phyloP scores from a whole-genome alignment of 2,113 vertebrate species.

The Thalassarche chlororhynchos region DNA sequence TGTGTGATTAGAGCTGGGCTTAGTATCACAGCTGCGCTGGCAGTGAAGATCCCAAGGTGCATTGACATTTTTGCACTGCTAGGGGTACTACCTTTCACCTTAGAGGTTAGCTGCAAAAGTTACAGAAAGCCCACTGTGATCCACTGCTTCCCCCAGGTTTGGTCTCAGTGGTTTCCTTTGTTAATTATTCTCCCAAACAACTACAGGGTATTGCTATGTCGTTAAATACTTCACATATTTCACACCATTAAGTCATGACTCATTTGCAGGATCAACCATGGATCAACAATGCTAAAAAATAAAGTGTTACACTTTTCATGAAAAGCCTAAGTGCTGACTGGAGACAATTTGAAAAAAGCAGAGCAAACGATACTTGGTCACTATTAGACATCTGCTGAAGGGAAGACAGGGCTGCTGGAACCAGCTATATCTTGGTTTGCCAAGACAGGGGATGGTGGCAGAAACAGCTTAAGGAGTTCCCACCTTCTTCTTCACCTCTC shows the following conservation, averaged over 20 bases:
- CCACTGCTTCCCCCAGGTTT: not conserved
- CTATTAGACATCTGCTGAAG: not conserved
- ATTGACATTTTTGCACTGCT: not conserved
- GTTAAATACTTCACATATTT: not conserved
- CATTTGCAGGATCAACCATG: not conserved
- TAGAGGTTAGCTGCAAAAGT: not conserved
- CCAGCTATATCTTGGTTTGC: not conserved
- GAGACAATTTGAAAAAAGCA: not conserved
- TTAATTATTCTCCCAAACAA: not conserved
- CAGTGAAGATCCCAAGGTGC: not conserved
- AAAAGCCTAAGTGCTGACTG: not conserved
- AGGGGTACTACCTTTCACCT: not conserved
- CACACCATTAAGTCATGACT: not conserved
- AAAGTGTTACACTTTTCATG: not conserved
- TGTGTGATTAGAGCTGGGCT: slow-evolving; percentile 14
- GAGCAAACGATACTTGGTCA: not conserved
- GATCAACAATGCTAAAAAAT: not conserved
- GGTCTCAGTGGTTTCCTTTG: not conserved
- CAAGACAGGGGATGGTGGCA: not conserved
- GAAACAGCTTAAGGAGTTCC: not conserved
- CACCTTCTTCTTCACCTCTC: not conserved
- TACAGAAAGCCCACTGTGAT: not conserved
- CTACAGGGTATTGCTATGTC: not conserved
- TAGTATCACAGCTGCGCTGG: not conserved
- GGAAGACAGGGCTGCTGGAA: not conserved